These are phyloP conservation scores for Hypomesus transpacificus DNA, from an alignment of 2,113 vertebrate species.

Conservation along the genomic window DNA sequence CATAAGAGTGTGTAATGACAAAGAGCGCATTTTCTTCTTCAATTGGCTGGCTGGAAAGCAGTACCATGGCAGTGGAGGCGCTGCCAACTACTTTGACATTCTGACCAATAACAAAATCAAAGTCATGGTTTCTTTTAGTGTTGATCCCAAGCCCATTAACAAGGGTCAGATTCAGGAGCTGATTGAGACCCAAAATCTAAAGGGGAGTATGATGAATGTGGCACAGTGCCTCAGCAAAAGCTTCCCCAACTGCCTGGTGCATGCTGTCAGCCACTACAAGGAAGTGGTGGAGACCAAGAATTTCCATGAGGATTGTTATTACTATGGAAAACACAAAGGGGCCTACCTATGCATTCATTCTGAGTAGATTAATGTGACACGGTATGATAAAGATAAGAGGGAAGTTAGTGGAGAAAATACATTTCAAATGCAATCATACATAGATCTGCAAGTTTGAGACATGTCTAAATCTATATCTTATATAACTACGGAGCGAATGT, in stretches of 20 bases:
- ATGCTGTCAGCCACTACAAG: slow-evolving; percentile 73
- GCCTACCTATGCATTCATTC: slow-evolving; percentile 71
- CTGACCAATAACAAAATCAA: slow-evolving; percentile 67
- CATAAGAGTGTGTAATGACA: slow-evolving; percentile 62
- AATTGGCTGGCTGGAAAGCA: slow-evolving; percentile 76
- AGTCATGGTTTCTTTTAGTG: slow-evolving; percentile 72
- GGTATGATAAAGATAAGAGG: neutral
- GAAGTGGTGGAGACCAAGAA: slow-evolving; percentile 72
- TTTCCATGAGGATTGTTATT: slow-evolving; percentile 70
- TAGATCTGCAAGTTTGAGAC: neutral
- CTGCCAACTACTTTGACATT: slow-evolving; percentile 70
- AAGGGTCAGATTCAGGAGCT: slow-evolving; percentile 64
- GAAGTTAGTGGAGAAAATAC: neutral
- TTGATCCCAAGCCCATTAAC: slow-evolving; percentile 65
- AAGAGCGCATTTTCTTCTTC: slow-evolving; percentile 69
- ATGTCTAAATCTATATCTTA: neutral
- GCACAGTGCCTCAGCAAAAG: slow-evolving; percentile 57
- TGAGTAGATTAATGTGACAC: slow-evolving; percentile 48
- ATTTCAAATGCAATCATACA: slow-evolving; percentile 21
- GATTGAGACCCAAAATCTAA: slow-evolving; percentile 66
- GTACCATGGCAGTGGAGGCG: slow-evolving; percentile 65
- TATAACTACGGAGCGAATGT: neutral
- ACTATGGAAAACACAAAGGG: slow-evolving; percentile 67
- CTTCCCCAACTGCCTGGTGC: slow-evolving; percentile 69
- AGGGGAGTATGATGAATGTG: slow-evolving; percentile 68